These are phyloP conservation scores for Akabosia matsudoensis DNA, from an alignment of 1,140 invertebrate species.

Conservation along the genomic window DNA sequence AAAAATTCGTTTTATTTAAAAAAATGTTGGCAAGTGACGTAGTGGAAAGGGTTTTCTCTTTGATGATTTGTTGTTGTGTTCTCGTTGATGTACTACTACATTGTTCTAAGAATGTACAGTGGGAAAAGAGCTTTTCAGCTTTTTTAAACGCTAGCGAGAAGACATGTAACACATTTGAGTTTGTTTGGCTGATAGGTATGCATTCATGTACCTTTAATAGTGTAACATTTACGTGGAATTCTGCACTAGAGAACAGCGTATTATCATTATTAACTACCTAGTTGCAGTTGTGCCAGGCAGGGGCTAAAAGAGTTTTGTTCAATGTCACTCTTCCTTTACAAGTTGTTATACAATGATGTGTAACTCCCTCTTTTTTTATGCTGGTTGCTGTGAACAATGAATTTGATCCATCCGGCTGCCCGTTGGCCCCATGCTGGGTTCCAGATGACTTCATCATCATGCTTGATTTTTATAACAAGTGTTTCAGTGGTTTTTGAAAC, in stretches of 20 bases:
- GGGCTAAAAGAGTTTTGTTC: slow-evolving; percentile 7
- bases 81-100: slow-evolving; percentile 8
- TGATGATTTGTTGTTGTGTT: background rate
- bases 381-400: background rate
- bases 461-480: background rate
- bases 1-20: background rate
- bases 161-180: too few species aligned
- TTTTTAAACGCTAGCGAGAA: background rate
- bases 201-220: too few species aligned
- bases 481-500: background rate
- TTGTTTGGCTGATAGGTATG: too few species aligned
- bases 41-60: background rate
- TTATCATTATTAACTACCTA: too few species aligned
- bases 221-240: background rate
- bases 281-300: background rate
- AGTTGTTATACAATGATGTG: background rate
- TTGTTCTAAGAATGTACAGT: background rate
- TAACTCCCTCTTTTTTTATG: too few species aligned
- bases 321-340: background rate
- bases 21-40: slow-evolving; percentile 18
- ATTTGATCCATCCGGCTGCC: slow-evolving; percentile 16
- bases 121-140: background rate
- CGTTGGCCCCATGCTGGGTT: slow-evolving; percentile 16
- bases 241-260: background rate
- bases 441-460: slow-evolving; percentile 19